These are phyloP conservation scores for Dicranocentrus wangi DNA, from an alignment of 2,888 invertebrate species.

Conservation along the genomic window DNA sequence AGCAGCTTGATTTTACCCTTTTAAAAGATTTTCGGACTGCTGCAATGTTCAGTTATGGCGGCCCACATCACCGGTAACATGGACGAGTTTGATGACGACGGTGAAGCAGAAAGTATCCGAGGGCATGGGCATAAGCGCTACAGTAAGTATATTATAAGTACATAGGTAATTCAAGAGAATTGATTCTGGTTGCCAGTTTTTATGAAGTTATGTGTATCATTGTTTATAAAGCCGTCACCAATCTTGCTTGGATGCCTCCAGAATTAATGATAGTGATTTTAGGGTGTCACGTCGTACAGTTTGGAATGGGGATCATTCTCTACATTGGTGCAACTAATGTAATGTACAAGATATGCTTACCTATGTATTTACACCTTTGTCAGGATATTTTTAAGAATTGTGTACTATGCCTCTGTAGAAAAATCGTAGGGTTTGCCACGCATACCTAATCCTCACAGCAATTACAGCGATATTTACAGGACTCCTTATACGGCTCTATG, in stretches of 20 bases:
- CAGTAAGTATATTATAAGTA: background rate
- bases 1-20: background rate
- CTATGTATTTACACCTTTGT: background rate
- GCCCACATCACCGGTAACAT: background rate
- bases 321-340: background rate
- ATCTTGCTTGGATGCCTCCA: background rate
- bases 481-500: conserved; percentile 39
- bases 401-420: background rate
- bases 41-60: background rate
- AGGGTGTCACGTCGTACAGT: background rate
- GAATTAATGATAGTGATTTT: background rate
- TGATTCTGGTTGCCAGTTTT: no score
- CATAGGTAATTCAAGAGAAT: no score
- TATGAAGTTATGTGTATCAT: background rate
- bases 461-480: conserved; percentile 31
- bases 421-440: background rate
- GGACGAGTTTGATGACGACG: background rate
- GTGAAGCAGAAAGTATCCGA: background rate
- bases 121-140: no score
- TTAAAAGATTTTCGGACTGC: background rate
- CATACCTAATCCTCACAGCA: conserved; percentile 17
- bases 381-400: background rate
- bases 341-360: background rate
- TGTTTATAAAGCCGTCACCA: background rate
- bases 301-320: conserved; percentile 14